Percentiles rank a stretch among this genome's conserved stretches.
phyloP scores from a whole-genome alignment of 2,888 invertebrate species.

The Seira musarum region DNA sequence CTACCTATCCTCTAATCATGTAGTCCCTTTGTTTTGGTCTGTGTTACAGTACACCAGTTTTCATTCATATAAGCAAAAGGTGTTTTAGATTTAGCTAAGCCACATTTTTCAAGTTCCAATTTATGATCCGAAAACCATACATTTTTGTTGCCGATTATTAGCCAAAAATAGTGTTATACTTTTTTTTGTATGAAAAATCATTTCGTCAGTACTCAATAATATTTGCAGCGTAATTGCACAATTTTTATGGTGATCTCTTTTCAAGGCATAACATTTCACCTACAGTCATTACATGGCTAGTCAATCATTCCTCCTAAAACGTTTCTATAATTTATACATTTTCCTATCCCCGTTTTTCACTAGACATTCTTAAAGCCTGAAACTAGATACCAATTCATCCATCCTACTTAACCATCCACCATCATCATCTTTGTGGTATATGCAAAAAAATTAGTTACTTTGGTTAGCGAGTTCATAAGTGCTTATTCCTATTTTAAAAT shows the following conservation, averaged over 20 bases:
- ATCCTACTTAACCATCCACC: conserved; percentile 14
- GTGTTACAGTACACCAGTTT: not conserved
- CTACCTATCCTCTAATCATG: too few species aligned
- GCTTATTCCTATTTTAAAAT: not conserved
- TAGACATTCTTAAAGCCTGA: conserved; percentile 50
- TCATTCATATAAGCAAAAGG: not conserved
- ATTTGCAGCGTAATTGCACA: not conserved
- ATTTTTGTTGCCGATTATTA: not conserved
- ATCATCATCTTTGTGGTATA: conserved; percentile 2
- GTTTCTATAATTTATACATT: not conserved
- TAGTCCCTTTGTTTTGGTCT: conserved; percentile 32
- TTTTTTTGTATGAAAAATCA: not conserved
- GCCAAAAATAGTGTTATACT: not conserved
- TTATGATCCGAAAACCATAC: not conserved
- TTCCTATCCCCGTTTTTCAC: conserved; percentile 4
- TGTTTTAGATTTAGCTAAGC: not conserved
- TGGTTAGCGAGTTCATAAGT: conserved; percentile 29
- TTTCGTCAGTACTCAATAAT: not conserved
- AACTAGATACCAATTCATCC: conserved; percentile 25
- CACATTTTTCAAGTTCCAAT: too few species aligned
- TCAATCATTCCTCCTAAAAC: not conserved
- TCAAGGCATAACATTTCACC: too few species aligned
- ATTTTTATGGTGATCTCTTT: not conserved
- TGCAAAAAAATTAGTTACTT: not conserved
- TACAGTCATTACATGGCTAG: not conserved